A percentile compares a stretch with the other conserved stretches of the same genome.
Conservation (phyloP, 2,888 invertebrate species). For the Apomyelois bistriatella region DNA sequence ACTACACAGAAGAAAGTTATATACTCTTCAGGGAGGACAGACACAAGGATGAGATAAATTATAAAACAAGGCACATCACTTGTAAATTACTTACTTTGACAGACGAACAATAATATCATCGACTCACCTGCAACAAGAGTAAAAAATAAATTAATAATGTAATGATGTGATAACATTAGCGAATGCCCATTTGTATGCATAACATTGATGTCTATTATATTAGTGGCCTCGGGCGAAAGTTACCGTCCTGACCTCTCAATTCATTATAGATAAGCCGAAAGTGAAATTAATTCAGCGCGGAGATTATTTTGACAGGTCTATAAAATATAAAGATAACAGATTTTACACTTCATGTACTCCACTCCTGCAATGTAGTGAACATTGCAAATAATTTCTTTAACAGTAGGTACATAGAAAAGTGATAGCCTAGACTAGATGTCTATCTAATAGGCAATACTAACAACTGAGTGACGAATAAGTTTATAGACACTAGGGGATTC, state of each 20-base stretch:
- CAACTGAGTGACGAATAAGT: too few relatives aligned
- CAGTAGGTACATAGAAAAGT: too few relatives aligned
- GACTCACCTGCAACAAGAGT: constrained; percentile 56
- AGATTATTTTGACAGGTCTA: constrained; percentile 53
- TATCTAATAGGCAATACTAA: too few relatives aligned
- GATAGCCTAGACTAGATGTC: too few relatives aligned
- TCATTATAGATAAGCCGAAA: constrained; percentile 72
- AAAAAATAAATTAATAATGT: constrained; percentile 29
- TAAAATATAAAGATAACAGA: neutral
- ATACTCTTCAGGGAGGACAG: too few relatives aligned
- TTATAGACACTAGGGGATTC: too few relatives aligned
- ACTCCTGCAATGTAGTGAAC: too few relatives aligned
- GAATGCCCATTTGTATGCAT: constrained; percentile 40
- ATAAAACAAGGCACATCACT: too few relatives aligned
- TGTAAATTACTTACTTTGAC: neutral
- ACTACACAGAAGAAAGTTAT: too few relatives aligned
- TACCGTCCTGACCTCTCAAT: constrained; percentile 62
- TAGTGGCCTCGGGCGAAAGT: constrained; percentile 64
- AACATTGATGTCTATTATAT: constrained; percentile 49
- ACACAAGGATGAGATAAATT: too few relatives aligned
- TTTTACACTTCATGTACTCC: neutral
- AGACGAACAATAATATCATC: constrained; percentile 9
- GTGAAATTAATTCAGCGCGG: constrained; percentile 66
- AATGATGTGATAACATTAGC: constrained; percentile 44
- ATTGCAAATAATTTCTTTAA: too few relatives aligned